Percentiles rank a stretch among this genome's conserved stretches.
Evolutionary conservation across 2,113 vertebrate species (phyloP).

Genomic region (Prunella himalayana): DNA sequence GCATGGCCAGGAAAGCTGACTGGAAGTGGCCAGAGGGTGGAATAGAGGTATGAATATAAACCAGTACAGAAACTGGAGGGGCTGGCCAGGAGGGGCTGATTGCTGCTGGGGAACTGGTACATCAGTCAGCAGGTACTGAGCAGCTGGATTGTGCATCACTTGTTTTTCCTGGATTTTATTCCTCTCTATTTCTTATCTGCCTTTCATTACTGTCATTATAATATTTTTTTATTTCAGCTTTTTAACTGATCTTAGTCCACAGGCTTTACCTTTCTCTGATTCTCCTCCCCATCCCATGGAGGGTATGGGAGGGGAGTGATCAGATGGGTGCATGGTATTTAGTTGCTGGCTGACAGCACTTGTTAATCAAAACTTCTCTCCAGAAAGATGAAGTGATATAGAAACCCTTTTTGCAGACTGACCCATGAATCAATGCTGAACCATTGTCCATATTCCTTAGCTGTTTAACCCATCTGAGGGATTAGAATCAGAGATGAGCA

Average conservation of each 20-base stretch:
- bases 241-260: background rate
- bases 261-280: background rate
- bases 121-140: background rate
- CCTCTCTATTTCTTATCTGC: background rate
- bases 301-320: background rate
- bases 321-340: no score
- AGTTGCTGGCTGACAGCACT: background rate
- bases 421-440: background rate
- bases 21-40: background rate
- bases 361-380: background rate
- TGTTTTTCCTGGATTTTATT: background rate
- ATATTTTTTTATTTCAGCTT: background rate
- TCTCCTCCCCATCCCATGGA: background rate
- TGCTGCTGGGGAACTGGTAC: background rate
- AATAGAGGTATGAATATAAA: rapidly evolving
- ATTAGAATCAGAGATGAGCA: background rate
- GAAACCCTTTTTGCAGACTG: background rate
- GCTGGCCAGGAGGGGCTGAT: rapidly evolving
- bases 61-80: background rate
- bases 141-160: background rate
- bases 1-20: background rate
- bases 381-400: background rate
- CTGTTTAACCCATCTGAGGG: background rate
- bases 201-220: background rate
- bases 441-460: background rate